Evolutionary conservation across 2,113 vertebrate genomes (phyloP).

Genomic region (Gasterosteus nipponicus): DNA sequence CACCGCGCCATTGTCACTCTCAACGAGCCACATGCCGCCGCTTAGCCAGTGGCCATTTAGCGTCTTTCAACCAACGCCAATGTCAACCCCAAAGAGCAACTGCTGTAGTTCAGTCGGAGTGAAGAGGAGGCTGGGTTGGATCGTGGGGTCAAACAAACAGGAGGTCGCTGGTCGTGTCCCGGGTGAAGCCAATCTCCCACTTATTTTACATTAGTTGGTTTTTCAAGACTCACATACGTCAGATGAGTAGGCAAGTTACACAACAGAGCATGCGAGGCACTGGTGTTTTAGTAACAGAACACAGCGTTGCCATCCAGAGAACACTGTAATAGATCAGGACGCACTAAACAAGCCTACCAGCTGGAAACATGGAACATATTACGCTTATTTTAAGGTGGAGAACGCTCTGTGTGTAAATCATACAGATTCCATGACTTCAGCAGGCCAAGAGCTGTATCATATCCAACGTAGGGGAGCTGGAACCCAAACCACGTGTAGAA

Average conservation of each 20-base stretch:
- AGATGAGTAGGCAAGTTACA: background rate
- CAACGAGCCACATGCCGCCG: background rate
- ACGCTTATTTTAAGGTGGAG: background rate
- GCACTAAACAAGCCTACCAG: background rate
- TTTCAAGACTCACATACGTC: background rate
- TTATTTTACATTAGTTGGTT: background rate
- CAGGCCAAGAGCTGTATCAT: constrained; percentile 8
- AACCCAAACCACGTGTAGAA: background rate
- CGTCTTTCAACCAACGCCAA: too few relatives aligned
- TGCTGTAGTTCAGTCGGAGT: too few relatives aligned
- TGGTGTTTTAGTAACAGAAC: constrained; percentile 4
- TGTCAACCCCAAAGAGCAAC: too few relatives aligned
- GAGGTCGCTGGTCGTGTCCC: background rate
- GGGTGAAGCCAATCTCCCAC: background rate
- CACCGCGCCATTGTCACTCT: background rate
- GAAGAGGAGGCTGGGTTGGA: background rate
- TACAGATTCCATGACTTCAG: background rate
- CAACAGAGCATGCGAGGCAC: background rate
- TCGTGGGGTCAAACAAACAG: background rate
- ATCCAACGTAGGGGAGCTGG: constrained; percentile 24
- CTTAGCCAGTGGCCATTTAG: background rate
- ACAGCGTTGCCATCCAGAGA: background rate
- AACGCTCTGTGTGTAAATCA: background rate
- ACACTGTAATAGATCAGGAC: constrained; percentile 18
- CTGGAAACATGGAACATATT: constrained; percentile 13